A percentile compares a stretch with the other conserved stretches of the same genome.
Evolutionary conservation across 2,113 vertebrate species (phyloP).

Genomic region (Rhinolophus ferrumequinum): DNA sequence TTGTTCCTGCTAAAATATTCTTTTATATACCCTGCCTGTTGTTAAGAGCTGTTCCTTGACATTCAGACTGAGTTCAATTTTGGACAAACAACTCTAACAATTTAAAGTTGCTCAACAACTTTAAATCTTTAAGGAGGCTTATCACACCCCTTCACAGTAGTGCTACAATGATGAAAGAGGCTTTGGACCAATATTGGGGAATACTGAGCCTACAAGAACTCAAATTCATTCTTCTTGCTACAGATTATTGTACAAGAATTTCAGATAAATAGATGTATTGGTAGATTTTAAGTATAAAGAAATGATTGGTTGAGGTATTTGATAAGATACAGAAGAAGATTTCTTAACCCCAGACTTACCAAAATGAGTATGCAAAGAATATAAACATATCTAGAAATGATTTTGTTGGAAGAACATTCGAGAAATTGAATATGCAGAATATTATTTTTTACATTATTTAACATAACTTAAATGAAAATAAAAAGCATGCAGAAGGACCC

Average conservation of each 20-base stretch:
- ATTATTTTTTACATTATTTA: constrained; percentile 5
- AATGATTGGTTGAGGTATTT: neutral
- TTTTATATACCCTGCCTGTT: neutral
- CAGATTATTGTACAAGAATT: neutral
- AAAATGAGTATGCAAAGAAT: neutral
- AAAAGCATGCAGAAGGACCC: neutral
- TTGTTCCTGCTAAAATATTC: neutral
- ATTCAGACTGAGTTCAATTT: neutral
- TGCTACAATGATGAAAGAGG: neutral
- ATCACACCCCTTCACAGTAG: neutral
- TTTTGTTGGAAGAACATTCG: neutral
- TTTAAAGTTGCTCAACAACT: neutral
- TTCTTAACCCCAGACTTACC: neutral
- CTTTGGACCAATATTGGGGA: neutral
- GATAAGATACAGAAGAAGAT: constrained; percentile 10
- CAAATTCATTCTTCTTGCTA: neutral
- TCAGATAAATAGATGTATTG: neutral
- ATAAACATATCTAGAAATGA: constrained; percentile 28
- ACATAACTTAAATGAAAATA: neutral
- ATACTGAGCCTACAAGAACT: neutral
- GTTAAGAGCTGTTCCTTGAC: constrained; percentile 6
- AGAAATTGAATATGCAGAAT: neutral
- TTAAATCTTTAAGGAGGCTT: neutral
- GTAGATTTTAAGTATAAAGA: constrained; percentile 22
- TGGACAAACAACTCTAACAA: neutral